Evolutionary conservation across 2,888 invertebrate species (phyloP).

Genomic region (Octodonta nipae): DNA sequence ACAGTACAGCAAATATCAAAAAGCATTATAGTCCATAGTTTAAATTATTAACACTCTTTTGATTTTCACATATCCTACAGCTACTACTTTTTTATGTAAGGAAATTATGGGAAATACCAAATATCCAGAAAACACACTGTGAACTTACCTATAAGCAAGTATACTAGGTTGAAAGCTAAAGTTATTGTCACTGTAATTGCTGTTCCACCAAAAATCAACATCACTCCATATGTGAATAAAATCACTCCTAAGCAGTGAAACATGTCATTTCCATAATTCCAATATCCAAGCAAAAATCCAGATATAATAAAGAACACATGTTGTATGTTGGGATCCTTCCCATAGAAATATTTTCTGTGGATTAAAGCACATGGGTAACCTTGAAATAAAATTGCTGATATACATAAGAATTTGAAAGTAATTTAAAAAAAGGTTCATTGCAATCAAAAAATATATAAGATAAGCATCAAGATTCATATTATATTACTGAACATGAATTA

Average conservation of each 20-base stretch:
- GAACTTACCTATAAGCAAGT: slow-evolving; percentile 50
- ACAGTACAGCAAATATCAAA: too few species aligned
- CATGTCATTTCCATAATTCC: slow-evolving; percentile 69
- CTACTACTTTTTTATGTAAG: too few species aligned
- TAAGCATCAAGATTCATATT: too few species aligned
- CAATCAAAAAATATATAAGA: too few species aligned
- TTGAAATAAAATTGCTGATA: slow-evolving; percentile 40
- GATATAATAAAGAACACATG: slow-evolving; percentile 60
- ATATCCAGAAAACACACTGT: not conserved
- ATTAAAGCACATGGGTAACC: slow-evolving; percentile 61
- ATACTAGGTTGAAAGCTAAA: slow-evolving; percentile 70
- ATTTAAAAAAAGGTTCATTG: too few species aligned
- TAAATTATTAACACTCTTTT: too few species aligned
- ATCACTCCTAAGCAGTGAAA: slow-evolving; percentile 66
- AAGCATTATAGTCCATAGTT: too few species aligned
- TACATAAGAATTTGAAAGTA: not conserved
- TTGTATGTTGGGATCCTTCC: slow-evolving; percentile 43
- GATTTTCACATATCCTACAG: too few species aligned
- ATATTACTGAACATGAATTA: too few species aligned
- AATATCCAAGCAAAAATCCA: slow-evolving; percentile 64
- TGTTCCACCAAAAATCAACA: slow-evolving; percentile 52
- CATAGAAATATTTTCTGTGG: slow-evolving; percentile 47
- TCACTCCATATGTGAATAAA: slow-evolving; percentile 53
- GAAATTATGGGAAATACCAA: too few species aligned
- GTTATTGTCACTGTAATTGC: slow-evolving; percentile 51